Conservation (phyloP, 2,113 vertebrate species). For the Psittacula cyanocephala region DNA sequence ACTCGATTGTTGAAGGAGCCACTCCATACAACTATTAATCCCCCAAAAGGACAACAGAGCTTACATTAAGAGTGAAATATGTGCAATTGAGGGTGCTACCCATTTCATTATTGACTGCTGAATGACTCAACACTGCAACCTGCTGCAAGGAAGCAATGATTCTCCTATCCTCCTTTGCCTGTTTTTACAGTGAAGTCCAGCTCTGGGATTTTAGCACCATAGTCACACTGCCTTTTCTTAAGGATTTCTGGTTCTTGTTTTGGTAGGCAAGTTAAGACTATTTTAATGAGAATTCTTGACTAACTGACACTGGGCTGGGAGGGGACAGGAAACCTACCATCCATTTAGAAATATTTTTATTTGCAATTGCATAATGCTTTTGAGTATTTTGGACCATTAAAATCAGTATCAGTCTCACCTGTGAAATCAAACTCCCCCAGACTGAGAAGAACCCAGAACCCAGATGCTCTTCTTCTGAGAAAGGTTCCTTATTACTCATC, state of each 20-base stretch:
- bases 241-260: not conserved
- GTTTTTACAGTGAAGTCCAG: not conserved
- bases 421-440: not conserved
- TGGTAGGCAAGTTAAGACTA: not conserved
- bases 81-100: slow-evolving; percentile 31
- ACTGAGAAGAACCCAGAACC: not conserved
- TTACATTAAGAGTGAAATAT: slow-evolving; percentile 61
- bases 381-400: not conserved
- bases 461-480: not conserved
- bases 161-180: not conserved
- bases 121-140: slow-evolving; percentile 61
- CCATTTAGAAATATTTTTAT: not conserved
- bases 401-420: not conserved
- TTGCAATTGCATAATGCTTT: not conserved
- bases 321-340: not conserved
- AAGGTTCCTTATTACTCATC: not conserved
- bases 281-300: not conserved
- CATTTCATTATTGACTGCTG: slow-evolving; percentile 79
- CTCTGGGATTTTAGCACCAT: not conserved
- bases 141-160: slow-evolving; percentile 66
- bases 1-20: slow-evolving; percentile 45
- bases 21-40: slow-evolving; percentile 59
- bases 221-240: not conserved
- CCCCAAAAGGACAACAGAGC: slow-evolving; percentile 18
- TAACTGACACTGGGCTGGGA: not conserved